Evolutionary conservation across 2,797 vertebrate species (phyloP).

Genomic region (Amblyraja radiata): DNA sequence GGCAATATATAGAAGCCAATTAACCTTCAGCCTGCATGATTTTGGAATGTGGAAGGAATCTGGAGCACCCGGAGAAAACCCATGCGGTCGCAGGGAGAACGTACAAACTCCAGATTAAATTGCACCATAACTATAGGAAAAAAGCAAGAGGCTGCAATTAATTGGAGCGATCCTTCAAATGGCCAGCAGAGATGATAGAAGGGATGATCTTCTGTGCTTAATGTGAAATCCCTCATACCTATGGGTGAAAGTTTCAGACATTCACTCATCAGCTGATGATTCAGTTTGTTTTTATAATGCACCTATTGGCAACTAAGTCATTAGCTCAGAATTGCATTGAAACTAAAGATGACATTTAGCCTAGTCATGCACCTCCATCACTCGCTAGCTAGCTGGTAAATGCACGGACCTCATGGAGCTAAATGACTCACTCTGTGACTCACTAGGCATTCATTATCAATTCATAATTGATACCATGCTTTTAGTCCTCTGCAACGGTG

Average conservation of each 20-base stretch:
- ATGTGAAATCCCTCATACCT: background rate
- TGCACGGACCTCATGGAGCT: constrained; percentile 50
- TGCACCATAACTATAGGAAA: background rate
- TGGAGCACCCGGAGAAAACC: too few species aligned
- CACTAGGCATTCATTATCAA: constrained; percentile 53
- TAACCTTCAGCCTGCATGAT: too few species aligned
- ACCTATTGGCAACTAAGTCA: background rate
- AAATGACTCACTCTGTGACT: constrained; percentile 56
- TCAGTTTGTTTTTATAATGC: background rate
- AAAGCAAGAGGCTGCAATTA: too few species aligned
- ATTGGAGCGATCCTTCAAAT: background rate
- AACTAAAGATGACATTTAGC: constrained; percentile 45
- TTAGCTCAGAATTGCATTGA: background rate
- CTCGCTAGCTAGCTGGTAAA: constrained; percentile 54
- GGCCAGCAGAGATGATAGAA: background rate
- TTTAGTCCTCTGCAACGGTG: background rate
- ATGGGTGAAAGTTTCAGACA: too few species aligned
- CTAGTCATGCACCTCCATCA: constrained; percentile 52
- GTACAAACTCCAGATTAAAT: too few species aligned
- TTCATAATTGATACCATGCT: constrained; percentile 42
- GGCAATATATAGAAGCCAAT: too few species aligned
- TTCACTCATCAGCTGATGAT: background rate
- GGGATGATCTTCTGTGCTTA: background rate
- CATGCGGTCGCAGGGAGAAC: too few species aligned
- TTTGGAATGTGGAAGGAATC: too few species aligned